Conservation (phyloP, 2,113 vertebrate genomes). For the Rhynchomys soricoides region DNA sequence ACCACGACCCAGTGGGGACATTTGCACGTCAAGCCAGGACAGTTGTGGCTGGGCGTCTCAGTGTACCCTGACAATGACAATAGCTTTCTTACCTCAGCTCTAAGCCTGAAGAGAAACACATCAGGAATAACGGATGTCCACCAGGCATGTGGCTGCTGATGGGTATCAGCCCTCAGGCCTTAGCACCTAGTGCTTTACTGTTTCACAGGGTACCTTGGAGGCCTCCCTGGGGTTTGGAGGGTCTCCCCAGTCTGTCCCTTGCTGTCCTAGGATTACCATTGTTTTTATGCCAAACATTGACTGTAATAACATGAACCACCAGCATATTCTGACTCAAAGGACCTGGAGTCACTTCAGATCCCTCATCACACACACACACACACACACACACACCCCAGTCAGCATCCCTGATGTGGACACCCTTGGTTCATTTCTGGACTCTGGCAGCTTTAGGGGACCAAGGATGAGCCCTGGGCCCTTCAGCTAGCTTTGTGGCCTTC, state of each 20-base stretch:
- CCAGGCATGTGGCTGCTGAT: accelerated
- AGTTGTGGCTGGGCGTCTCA: not conserved
- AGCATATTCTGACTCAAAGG: accelerated
- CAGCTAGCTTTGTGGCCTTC: not conserved
- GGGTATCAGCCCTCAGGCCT: not conserved
- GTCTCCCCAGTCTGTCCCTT: not conserved
- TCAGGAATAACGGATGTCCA: accelerated
- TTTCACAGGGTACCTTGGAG: accelerated
- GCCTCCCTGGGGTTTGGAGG: not conserved
- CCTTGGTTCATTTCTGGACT: not conserved
- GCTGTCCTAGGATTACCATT: not conserved
- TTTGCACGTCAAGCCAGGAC: not conserved
- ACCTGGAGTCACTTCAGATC: accelerated
- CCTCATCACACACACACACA: no score
- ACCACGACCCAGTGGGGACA: not conserved
- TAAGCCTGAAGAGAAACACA: accelerated
- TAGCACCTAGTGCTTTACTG: not conserved
- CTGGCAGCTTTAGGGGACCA: not conserved
- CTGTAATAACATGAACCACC: accelerated
- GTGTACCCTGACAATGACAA: accelerated
- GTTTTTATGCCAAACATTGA: not conserved
- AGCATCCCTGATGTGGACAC: not conserved
- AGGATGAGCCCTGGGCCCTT: not conserved
- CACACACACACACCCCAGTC: no score
- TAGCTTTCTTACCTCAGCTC: accelerated